These are phyloP conservation scores for Microctonus aethiopoides DNA, from an alignment of 2,888 invertebrate species.

Conservation along the genomic window DNA sequence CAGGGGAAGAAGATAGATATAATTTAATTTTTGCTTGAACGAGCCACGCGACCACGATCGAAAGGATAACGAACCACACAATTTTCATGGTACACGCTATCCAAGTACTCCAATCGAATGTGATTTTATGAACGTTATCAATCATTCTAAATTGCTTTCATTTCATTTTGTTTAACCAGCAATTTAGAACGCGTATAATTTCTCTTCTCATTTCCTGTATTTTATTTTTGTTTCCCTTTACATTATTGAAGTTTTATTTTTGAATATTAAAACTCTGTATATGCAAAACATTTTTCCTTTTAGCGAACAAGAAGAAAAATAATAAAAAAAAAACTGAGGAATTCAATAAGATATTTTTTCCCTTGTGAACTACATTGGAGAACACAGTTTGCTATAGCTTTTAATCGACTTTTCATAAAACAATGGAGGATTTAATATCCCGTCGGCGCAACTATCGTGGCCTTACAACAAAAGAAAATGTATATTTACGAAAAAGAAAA, in stretches of 20 bases:
- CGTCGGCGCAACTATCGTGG: neutral
- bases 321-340: neutral
- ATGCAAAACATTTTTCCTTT: neutral
- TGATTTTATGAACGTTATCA: neutral
- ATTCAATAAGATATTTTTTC: neutral
- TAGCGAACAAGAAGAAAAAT: neutral
- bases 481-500: neutral
- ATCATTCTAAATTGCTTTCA: neutral
- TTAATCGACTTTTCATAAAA: neutral
- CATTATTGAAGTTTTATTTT: neutral
- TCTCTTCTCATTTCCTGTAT: neutral
- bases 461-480: neutral
- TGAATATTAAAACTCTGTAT: neutral
- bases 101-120: neutral
- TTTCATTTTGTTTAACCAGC: neutral
- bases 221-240: neutral
- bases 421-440: neutral
- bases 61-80: slow-evolving; percentile 8
- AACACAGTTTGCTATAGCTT: neutral
- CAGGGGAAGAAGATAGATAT: neutral
- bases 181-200: neutral
- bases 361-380: neutral
- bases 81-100: slow-evolving; percentile 8
- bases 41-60: slow-evolving; percentile 14
- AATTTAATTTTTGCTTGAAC: slow-evolving; percentile 22